Conservation (phyloP, 2,113 vertebrate species). For the Xenopus laevis region DNA sequence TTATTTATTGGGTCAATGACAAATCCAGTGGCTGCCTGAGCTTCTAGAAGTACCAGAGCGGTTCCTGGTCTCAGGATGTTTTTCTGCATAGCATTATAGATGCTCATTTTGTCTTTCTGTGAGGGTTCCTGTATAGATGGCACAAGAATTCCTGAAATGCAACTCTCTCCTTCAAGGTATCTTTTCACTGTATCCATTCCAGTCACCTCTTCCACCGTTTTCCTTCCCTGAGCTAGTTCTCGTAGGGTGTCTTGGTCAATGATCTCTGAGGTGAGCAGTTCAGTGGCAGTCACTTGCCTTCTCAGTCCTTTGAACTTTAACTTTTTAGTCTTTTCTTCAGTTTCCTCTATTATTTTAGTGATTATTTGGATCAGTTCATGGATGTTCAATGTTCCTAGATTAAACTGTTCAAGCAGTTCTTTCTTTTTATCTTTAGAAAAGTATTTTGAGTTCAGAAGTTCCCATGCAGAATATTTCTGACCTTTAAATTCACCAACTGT, state of each 20-base stretch:
- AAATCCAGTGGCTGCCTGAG: conserved; percentile 57
- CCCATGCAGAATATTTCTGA: conserved; percentile 22
- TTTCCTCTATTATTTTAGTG: conserved; percentile 51
- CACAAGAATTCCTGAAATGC: conserved; percentile 77
- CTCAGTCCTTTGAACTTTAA: conserved; percentile 77
- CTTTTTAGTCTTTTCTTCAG: conserved; percentile 57
- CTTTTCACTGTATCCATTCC: conserved; percentile 59
- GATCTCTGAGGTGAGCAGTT: conserved; percentile 59
- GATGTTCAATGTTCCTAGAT: conserved; percentile 55
- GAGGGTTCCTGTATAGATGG: conserved; percentile 69
- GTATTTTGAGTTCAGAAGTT: conserved; percentile 37
- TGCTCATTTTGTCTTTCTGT: conserved; percentile 64
- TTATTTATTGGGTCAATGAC: conserved; percentile 48
- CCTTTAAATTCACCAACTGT: conserved; percentile 46
- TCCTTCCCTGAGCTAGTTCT: conserved; percentile 52
- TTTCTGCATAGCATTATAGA: conserved; percentile 66
- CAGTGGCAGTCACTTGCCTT: conserved; percentile 60
- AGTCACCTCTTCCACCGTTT: conserved; percentile 51
- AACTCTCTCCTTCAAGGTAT: conserved; percentile 66
- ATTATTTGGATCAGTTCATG: conserved; percentile 55
- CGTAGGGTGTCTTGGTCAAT: conserved; percentile 61
- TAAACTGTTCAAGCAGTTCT: conserved; percentile 60
- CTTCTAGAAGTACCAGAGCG: conserved; percentile 57
- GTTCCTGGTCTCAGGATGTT: conserved; percentile 55
- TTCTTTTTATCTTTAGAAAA: conserved; percentile 50